Conservation (phyloP, 1,140 invertebrate genomes). For the Cheumatopsyche charites region DNA sequence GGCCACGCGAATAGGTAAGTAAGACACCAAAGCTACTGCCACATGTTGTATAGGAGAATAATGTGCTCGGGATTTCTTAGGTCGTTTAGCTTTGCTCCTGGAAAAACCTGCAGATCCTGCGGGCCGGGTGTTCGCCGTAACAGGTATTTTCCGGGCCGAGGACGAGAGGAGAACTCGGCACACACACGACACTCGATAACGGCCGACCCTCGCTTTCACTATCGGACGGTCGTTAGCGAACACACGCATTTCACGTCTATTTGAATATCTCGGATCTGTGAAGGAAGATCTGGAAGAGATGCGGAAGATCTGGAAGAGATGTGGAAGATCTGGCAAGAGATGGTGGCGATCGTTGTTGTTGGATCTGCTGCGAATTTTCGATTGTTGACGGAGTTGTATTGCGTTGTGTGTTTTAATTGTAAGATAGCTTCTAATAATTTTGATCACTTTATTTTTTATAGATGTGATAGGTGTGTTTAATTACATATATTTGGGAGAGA, state of each 20-base stretch:
- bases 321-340: too few relatives aligned
- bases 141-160: constrained; percentile 37
- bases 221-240: constrained; percentile 26
- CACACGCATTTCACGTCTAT: too few relatives aligned
- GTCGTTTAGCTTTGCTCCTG: constrained; percentile 47
- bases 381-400: too few relatives aligned
- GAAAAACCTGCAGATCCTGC: constrained; percentile 33
- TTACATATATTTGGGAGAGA: too few relatives aligned
- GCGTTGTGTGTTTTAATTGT: too few relatives aligned
- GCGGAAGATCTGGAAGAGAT: too few relatives aligned
- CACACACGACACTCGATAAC: constrained; percentile 20
- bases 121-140: constrained; percentile 38
- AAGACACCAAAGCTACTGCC: constrained; percentile 47
- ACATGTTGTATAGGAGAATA: constrained; percentile 47
- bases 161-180: constrained; percentile 40
- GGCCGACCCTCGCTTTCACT: constrained; percentile 21
- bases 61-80: constrained; percentile 49
- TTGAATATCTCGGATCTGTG: constrained; percentile 16
- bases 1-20: constrained; percentile 46
- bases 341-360: too few relatives aligned
- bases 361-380: too few relatives aligned
- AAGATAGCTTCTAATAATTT: too few relatives aligned
- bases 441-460: too few relatives aligned
- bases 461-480: too few relatives aligned
- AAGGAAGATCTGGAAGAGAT: too few relatives aligned